Evolutionary conservation across 2,888 invertebrate genomes (phyloP), one percentile per base, ranked within the genome.

Genomic region (Cataglyphis altisquamis): DNA sequence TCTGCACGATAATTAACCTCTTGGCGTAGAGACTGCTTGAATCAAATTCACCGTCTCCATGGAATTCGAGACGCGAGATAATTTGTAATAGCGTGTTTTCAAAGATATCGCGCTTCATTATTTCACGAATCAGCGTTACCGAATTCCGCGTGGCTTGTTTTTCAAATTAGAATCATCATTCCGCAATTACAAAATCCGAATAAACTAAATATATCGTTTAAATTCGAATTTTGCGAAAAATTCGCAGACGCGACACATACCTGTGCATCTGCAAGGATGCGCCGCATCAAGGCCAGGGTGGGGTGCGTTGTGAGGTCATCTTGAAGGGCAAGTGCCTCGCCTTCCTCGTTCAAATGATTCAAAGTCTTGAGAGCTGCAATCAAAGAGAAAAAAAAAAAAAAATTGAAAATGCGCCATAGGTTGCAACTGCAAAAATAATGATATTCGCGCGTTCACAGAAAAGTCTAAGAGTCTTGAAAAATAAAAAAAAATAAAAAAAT

Each of bases 231-330:
- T 25, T 21, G 3, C 5, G 6, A n/a, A 63, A 1, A 57, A 57
- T 32, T 21, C 8, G 9, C n/a, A 29, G 15, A 9, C 36, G 1
- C 78, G 32, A 60, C 68, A 91, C 94, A 95, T 95, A 97, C 97
- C 97, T 98, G 98, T 95, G 98, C 98, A 96, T 98, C 98, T 95
- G 97, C 96, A 94, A 98, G 96, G 95, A 98, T 97, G 94, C 97
- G 97, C 95, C 97, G 97, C 97, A 98, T 98, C 95, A 98, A 97
- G 95, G 97, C 97, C 97, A 97, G 97, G 96, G 97, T 97, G 96
- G 97, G 96, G 96, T 96, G 96, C 89, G 92, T 88, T 93, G 94
- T 91, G 91, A 92, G 93, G 89, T 93, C 94, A 94, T 94, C 91
- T 90, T 94, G 92, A 89, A 93, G 92, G 83, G 92, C 92, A 89